These are phyloP conservation scores for Lypha dubia DNA, from an alignment of 2,888 invertebrate genomes.

Conservation along the genomic window DNA sequence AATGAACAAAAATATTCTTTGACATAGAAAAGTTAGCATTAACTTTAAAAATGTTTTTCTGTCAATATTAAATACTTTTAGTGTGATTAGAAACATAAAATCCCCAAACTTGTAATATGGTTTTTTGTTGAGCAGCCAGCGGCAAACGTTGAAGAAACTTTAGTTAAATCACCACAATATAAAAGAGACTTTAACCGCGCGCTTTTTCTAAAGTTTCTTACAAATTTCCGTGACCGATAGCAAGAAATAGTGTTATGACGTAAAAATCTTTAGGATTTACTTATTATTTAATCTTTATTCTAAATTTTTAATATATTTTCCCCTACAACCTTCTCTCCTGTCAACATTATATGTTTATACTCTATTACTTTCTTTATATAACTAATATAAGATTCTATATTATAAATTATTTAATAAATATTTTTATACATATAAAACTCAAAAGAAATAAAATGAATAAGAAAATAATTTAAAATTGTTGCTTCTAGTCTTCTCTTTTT, in stretches of 20 bases:
- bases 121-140: conserved; percentile 75
- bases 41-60: conserved; percentile 67
- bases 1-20: conserved; percentile 48
- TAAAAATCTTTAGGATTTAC: conserved; percentile 15
- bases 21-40: conserved; percentile 28
- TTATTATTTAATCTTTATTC: conserved; percentile 22
- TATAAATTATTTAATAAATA: conserved; percentile 74
- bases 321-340: background rate
- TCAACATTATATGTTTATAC: conserved; percentile 52
- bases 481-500: conserved; percentile 82
- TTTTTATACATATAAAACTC: conserved; percentile 77
- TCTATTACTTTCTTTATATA: conserved; percentile 45
- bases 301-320: background rate
- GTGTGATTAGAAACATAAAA: conserved; percentile 43
- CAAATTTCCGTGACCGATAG: conserved; percentile 3
- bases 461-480: conserved; percentile 76
- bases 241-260: conserved; percentile 68
- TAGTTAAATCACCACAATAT: conserved; percentile 36
- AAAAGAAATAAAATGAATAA: conserved; percentile 40
- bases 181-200: conserved; percentile 77
- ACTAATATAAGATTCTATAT: conserved; percentile 68
- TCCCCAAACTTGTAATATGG: conserved; percentile 78
- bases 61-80: conserved; percentile 57
- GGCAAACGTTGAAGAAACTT: conserved; percentile 28
- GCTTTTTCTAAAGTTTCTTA: conserved; percentile 61